Conservation (phyloP, 2,797 vertebrate species). For the Lagocephalus sceleratus region DNA sequence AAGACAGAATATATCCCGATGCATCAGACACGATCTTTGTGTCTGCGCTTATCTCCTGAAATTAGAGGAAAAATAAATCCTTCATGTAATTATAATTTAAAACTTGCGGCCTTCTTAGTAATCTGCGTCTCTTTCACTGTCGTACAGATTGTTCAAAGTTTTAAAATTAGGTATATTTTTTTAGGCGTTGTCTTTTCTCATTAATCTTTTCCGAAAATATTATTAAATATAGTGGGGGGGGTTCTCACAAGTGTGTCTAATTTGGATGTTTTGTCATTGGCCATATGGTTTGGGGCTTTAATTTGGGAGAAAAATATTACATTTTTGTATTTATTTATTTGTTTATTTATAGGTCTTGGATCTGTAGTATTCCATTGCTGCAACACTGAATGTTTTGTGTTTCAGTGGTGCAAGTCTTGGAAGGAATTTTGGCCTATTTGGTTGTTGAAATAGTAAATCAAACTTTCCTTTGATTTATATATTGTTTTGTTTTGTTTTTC, state of each 20-base stretch:
- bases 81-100: no score
- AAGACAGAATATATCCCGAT: no score
- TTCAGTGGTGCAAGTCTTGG: neutral
- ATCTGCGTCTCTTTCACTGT: no score
- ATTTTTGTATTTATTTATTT: neutral
- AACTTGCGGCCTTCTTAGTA: no score
- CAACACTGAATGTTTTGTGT: neutral
- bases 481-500: constrained; percentile 6
- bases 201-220: neutral
- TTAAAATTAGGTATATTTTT: no score
- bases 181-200: neutral
- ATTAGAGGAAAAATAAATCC: no score
- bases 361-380: neutral
- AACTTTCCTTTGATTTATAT: constrained; percentile 9
- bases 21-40: no score
- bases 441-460: constrained; percentile 15
- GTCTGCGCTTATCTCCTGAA: no score
- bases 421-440: neutral
- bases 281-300: neutral
- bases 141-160: no score
- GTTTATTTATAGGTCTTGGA: no score
- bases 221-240: no score
- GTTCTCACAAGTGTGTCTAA: neutral
- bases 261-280: neutral
- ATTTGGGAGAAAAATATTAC: neutral